These are phyloP conservation scores for Uloborus diversus DNA, from an alignment of 1,140 invertebrate species.

Conservation along the genomic window DNA sequence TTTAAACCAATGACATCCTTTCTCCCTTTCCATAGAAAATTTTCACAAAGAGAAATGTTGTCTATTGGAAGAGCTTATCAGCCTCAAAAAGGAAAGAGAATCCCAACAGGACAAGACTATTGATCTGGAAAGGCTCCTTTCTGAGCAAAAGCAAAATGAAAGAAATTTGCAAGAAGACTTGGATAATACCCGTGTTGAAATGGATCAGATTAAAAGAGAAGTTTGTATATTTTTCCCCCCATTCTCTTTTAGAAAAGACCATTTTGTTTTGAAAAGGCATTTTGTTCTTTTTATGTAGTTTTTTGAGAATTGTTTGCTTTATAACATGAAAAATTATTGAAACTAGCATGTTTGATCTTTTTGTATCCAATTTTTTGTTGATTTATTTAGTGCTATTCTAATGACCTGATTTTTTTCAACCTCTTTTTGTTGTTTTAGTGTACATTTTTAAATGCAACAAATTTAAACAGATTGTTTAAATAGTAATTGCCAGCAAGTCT, in stretches of 20 bases:
- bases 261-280: no score
- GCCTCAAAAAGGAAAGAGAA: conserved; percentile 16
- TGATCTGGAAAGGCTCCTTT: neutral
- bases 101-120: conserved; percentile 8
- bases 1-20: no score
- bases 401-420: no score
- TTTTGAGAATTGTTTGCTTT: no score
- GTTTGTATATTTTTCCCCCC: conserved; percentile 6
- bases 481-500: no score
- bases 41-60: conserved; percentile 30
- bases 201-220: conserved; percentile 41
- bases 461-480: no score
- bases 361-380: neutral
- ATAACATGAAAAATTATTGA: neutral
- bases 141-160: conserved; percentile 29
- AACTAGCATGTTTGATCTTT: neutral
- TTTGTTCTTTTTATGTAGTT: no score
- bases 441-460: no score
- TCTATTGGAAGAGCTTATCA: conserved; percentile 24
- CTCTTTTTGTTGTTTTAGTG: no score
- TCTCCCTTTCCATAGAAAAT: conserved; percentile 8
- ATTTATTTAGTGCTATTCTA: neutral
- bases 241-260: no score
- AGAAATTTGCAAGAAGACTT: conserved; percentile 30
- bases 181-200: conserved; percentile 22